Conservation (phyloP, 2,797 vertebrate genomes). For the Falco cherrug region DNA sequence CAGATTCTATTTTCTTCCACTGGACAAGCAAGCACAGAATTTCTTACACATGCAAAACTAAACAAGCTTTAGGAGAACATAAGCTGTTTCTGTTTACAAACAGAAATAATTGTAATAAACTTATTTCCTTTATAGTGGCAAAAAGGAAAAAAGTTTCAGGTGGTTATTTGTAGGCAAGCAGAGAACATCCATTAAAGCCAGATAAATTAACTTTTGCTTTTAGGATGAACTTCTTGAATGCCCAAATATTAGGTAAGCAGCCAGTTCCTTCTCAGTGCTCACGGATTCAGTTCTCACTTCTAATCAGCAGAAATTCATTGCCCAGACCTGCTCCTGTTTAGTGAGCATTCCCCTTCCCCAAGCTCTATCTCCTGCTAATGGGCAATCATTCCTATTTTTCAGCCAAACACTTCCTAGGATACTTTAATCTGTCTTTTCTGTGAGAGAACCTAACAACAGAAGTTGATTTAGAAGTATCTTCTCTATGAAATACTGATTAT, state of each 20-base stretch:
- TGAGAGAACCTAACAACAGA: background rate
- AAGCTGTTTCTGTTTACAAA: background rate
- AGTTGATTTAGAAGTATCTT: background rate
- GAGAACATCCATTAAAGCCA: background rate
- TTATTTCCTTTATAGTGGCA: background rate
- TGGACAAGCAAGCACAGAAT: background rate
- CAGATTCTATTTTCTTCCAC: background rate
- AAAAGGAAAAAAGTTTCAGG: background rate
- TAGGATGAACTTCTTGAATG: background rate
- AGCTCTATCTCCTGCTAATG: background rate
- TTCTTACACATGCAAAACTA: background rate
- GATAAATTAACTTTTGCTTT: background rate
- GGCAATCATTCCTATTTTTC: background rate
- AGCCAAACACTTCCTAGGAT: background rate
- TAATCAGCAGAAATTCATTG: background rate
- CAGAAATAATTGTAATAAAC: background rate
- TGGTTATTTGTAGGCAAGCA: background rate
- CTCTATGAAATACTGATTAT: background rate
- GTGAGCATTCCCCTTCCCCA: background rate
- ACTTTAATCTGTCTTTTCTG: background rate
- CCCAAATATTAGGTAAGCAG: background rate
- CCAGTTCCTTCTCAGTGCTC: background rate
- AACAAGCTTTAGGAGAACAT: background rate
- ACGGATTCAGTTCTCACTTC: background rate
- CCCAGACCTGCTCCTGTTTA: background rate